Percentiles rank a stretch among this genome's conserved stretches.
phyloP scores from a whole-genome alignment of 2,797 vertebrate genomes.

The Remorina albescens region DNA sequence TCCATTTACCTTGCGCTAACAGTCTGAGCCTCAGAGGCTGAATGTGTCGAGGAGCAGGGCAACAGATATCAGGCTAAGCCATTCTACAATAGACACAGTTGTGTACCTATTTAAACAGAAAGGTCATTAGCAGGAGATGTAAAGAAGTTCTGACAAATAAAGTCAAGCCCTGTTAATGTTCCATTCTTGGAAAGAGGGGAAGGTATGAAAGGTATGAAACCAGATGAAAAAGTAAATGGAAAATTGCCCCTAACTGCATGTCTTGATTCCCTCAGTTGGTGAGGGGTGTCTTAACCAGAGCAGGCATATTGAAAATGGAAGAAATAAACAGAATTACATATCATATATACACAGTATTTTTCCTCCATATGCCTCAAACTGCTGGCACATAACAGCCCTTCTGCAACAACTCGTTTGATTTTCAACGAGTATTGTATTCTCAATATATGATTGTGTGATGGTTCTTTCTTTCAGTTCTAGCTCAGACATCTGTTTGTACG shows the following conservation, averaged over 20 bases:
- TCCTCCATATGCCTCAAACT: conserved; percentile 54
- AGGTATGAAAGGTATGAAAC: conserved; percentile 43
- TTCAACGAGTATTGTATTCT: conserved; percentile 63
- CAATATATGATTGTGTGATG: conserved; percentile 56
- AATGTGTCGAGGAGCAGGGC: conserved; percentile 44
- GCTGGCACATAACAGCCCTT: conserved; percentile 61
- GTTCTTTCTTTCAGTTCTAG: conserved; percentile 55
- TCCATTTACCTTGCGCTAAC: conserved; percentile 12
- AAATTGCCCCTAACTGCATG: conserved; percentile 46
- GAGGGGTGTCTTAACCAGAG: conserved; percentile 26
- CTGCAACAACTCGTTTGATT: conserved; percentile 73
- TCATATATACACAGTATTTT: conserved; percentile 45
- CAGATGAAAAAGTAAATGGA: conserved; percentile 45
- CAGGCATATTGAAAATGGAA: conserved; percentile 36
- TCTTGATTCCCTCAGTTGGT: conserved; percentile 40
- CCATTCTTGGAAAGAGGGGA: conserved; percentile 52
- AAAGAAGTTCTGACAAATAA: conserved; percentile 77
- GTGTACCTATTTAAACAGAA: conserved; percentile 77
- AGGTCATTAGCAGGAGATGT: conserved; percentile 75
- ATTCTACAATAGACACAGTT: conserved; percentile 52
- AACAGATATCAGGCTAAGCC: conserved; percentile 50
- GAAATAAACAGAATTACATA: conserved; percentile 52
- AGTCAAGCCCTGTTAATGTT: conserved; percentile 76
- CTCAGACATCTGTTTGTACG: conserved; percentile 76
- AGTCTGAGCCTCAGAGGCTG: conserved; percentile 31